A percentile compares a stretch with the other conserved stretches of the same genome.
These are phyloP conservation scores for Ibidorhyncha struthersii DNA, from an alignment of 2,113 vertebrate genomes.

Conservation along the genomic window DNA sequence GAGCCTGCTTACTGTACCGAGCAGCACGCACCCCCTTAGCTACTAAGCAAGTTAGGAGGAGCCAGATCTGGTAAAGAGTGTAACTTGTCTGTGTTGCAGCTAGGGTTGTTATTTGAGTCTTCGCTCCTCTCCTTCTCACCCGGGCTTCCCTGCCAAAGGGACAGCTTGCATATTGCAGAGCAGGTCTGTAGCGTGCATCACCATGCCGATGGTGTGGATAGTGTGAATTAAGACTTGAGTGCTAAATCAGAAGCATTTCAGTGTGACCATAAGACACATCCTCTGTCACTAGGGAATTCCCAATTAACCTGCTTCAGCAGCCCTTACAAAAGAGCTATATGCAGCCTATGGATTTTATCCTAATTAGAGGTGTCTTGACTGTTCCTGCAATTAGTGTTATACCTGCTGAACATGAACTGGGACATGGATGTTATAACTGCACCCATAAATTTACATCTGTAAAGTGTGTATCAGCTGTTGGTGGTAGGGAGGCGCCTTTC, in stretches of 20 bases:
- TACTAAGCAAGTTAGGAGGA: background rate
- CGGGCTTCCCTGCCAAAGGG: background rate
- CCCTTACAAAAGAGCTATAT: background rate
- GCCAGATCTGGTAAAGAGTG: background rate
- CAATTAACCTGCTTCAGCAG: background rate
- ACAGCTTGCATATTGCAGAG: background rate
- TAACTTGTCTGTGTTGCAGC: background rate
- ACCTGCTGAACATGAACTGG: background rate
- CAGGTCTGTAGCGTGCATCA: background rate
- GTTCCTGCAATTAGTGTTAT: background rate
- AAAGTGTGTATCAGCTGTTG: background rate
- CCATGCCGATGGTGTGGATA: background rate
- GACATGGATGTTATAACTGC: background rate
- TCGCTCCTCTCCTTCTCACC: background rate
- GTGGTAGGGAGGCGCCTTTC: background rate
- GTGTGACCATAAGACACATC: background rate
- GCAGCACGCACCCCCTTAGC: background rate
- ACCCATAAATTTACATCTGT: background rate
- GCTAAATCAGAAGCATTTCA: background rate
- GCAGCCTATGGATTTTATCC: background rate
- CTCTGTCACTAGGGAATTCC: background rate
- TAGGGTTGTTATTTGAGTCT: background rate
- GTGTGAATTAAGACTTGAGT: background rate
- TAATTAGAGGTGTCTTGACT: constrained; percentile 20
- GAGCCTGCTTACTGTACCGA: background rate